phyloP scores from a whole-genome alignment of 2,888 invertebrate species.

The Cheilosia vulpina region DNA sequence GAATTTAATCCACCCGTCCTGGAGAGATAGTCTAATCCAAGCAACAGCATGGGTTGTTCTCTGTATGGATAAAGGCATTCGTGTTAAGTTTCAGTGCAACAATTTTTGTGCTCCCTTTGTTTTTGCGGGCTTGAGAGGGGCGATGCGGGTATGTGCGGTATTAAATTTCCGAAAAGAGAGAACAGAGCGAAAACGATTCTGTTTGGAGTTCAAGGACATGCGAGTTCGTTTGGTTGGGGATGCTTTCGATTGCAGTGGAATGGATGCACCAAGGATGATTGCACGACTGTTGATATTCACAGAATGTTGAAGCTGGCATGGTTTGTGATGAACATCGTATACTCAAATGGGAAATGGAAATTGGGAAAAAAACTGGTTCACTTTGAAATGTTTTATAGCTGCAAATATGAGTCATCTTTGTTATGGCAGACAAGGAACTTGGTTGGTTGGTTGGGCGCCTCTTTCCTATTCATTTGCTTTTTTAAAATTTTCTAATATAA shows the following conservation, averaged over 20 bases:
- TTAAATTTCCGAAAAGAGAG: constrained; percentile 61
- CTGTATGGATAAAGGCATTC: constrained; percentile 63
- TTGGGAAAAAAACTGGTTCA: too few relatives aligned
- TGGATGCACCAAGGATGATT: background rate
- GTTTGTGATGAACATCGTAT: too few relatives aligned
- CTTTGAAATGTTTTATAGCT: too few relatives aligned
- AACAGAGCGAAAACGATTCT: constrained; percentile 28
- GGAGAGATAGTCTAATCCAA: constrained; percentile 69
- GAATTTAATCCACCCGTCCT: constrained; percentile 71
- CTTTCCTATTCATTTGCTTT: too few relatives aligned
- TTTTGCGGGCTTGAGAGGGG: background rate
- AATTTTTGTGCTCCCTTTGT: constrained; percentile 19
- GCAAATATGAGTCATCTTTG: too few relatives aligned
- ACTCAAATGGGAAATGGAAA: too few relatives aligned
- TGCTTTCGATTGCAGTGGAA: background rate
- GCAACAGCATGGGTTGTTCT: constrained; percentile 66
- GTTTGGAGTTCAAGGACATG: constrained; percentile 70
- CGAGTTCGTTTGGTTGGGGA: background rate
- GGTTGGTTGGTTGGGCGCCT: too few relatives aligned
- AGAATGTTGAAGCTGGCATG: too few relatives aligned
- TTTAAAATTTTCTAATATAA: too few relatives aligned
- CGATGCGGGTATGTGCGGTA: constrained; percentile 35
- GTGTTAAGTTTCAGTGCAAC: constrained; percentile 73
- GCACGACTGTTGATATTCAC: background rate
- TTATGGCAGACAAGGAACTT: too few relatives aligned